phyloP scores from a whole-genome alignment of 2,797 vertebrate genomes.

The Cyprinella venusta region DNA sequence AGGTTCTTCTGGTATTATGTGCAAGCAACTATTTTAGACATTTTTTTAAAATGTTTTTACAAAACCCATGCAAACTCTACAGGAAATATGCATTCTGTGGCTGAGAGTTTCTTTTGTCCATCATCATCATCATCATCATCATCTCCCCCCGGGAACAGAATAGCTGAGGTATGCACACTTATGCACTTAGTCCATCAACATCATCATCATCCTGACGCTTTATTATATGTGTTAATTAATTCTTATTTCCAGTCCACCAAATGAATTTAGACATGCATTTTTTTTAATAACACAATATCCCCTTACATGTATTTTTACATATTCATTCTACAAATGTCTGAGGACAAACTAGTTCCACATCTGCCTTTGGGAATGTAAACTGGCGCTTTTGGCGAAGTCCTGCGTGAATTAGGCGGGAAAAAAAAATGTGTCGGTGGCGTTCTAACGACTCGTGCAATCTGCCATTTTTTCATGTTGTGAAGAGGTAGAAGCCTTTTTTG shows the following conservation, averaged over 20 bases:
- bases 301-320: conserved; percentile 89
- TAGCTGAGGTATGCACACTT: conserved; percentile 99
- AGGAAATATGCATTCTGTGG: conserved; percentile 99
- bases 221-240: conserved; percentile 78
- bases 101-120: conserved; percentile 87
- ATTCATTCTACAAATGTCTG: conserved; percentile 88
- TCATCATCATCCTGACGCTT: conserved; percentile 84
- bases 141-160: conserved; percentile 79
- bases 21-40: conserved; percentile 99
- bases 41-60: conserved; percentile 96
- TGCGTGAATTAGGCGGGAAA: conserved; percentile 90
- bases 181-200: conserved; percentile 90
- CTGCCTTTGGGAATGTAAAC: conserved; percentile 86
- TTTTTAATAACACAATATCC: conserved; percentile 87
- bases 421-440: conserved; percentile 91
- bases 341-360: conserved; percentile 87
- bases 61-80: conserved; percentile 99
- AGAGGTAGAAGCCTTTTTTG: conserved; percentile 99
- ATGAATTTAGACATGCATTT: conserved; percentile 93
- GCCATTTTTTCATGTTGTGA: conserved; percentile 93
- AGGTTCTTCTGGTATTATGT: conserved; percentile 99
- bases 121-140: conserved; percentile 54
- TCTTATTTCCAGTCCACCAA: conserved; percentile 94
- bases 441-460: conserved; percentile 96
- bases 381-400: conserved; percentile 85